Percentiles rank a stretch among this genome's conserved stretches.
Evolutionary conservation across 2,113 vertebrate genomes (phyloP).

Genomic region (Progne subis): DNA sequence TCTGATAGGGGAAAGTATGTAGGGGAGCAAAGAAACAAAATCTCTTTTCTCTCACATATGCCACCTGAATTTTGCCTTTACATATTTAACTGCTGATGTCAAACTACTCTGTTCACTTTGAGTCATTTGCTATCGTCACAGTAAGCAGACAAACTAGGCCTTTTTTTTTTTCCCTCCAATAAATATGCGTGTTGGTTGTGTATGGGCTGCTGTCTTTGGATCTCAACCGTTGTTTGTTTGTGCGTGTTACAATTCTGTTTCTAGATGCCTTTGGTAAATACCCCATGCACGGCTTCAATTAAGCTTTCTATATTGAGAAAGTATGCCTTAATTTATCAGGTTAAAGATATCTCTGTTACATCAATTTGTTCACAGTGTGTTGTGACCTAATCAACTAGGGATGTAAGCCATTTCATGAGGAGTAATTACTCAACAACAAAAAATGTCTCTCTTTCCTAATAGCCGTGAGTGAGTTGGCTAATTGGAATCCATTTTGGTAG

Average conservation of each 20-base stretch:
- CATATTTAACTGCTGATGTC: background rate
- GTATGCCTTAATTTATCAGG: constrained; percentile 72
- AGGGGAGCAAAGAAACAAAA: background rate
- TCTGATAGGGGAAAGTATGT: background rate
- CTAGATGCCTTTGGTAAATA: constrained; percentile 11
- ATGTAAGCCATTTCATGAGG: constrained; percentile 62
- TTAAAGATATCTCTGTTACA: constrained; percentile 70
- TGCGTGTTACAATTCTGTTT: background rate
- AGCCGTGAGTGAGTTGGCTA: constrained; percentile 35
- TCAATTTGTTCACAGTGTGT: constrained; percentile 68
- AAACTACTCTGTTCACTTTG: background rate
- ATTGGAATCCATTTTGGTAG: constrained; percentile 63
- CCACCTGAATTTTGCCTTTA: background rate
- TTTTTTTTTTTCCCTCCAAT: background rate
- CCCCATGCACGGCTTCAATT: constrained; percentile 30
- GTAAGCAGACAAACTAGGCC: background rate
- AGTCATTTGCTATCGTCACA: background rate
- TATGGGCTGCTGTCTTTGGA: background rate
- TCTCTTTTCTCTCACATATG: background rate
- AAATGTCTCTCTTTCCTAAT: constrained; percentile 57
- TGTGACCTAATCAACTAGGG: constrained; percentile 68
- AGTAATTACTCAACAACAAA: constrained; percentile 61
- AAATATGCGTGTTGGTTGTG: background rate
- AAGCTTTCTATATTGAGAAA: constrained; percentile 60
- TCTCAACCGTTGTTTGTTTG: background rate